phyloP scores from a whole-genome alignment of 64 coral and sea anemone genomes.

The Montipora capricornis region DNA sequence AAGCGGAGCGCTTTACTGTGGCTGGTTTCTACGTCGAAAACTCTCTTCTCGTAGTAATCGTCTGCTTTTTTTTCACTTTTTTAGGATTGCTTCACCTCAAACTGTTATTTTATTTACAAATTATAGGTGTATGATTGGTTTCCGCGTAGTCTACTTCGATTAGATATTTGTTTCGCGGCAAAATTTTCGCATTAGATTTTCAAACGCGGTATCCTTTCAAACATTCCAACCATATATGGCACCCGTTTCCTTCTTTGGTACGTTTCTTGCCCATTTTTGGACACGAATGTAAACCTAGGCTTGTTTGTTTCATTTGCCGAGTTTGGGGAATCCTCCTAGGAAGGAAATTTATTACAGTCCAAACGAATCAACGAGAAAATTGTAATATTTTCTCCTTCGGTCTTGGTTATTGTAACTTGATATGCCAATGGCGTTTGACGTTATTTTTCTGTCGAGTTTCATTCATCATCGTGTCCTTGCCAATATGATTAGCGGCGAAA shows the following conservation, averaged over 20 bases:
- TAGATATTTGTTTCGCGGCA: conserved; percentile 60
- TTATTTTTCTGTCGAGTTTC: neutral
- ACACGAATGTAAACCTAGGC: conserved; percentile 15
- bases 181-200: conserved; percentile 59
- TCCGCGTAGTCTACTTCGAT: neutral
- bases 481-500: neutral
- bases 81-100: neutral
- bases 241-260: conserved; percentile 96
- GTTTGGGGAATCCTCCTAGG: conserved; percentile 36
- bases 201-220: conserved; percentile 94
- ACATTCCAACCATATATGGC: conserved; percentile 99
- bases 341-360: neutral
- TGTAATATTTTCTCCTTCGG: neutral
- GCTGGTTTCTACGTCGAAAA: neutral
- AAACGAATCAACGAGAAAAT: neutral
- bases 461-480: neutral
- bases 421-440: neutral
- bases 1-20: neutral
- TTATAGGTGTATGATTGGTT: neutral
- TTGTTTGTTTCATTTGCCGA: neutral
- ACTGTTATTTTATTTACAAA: neutral
- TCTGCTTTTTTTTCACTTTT: neutral
- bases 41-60: too few species aligned
- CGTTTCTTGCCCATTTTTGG: conserved; percentile 96
- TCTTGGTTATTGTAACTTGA: conserved; percentile 10